Evolutionary conservation across 2,888 invertebrate species (phyloP).

Genomic region (Latheticus oryzae): DNA sequence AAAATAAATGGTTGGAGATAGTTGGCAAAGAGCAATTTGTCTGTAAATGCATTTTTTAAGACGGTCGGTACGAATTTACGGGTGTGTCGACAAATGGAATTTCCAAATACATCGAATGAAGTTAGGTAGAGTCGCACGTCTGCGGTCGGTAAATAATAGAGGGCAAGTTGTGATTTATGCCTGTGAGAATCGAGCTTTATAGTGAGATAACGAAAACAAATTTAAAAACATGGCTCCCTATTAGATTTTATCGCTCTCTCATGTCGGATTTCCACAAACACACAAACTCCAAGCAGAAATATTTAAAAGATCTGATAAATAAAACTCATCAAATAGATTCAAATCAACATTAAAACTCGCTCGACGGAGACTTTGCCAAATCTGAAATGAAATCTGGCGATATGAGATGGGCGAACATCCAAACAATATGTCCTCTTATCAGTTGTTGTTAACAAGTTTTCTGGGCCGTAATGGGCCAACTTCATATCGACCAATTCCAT

Average conservation of each 20-base stretch:
- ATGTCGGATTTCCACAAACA: constrained; percentile 57
- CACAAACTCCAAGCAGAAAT: constrained; percentile 34
- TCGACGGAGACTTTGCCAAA: constrained; percentile 57
- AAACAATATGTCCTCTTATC: constrained; percentile 65
- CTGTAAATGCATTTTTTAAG: constrained; percentile 39
- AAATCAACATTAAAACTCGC: constrained; percentile 65
- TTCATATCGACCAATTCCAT: constrained; percentile 57
- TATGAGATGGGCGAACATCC: constrained; percentile 63
- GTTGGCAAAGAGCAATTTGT: constrained; percentile 6
- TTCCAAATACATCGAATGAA: constrained; percentile 45
- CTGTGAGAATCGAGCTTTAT: constrained; percentile 54
- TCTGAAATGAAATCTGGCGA: constrained; percentile 65
- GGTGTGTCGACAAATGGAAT: constrained; percentile 45
- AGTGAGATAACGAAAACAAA: constrained; percentile 57
- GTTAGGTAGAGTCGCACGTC: constrained; percentile 43
- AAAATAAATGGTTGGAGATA: constrained; percentile 15
- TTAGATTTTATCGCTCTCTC: constrained; percentile 56
- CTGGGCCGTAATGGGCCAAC: constrained; percentile 62
- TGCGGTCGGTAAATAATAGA: constrained; percentile 50
- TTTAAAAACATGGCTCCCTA: constrained; percentile 59
- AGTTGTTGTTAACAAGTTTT: constrained; percentile 65
- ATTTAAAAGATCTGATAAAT: constrained; percentile 63
- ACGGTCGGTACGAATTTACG: constrained; percentile 38
- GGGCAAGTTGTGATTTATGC: constrained; percentile 54
- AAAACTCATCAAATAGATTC: constrained; percentile 66